Base-by-base conservation (phyloP, 2,113 vertebrate genomes). In the Poicephalus gulielmi region DNA sequence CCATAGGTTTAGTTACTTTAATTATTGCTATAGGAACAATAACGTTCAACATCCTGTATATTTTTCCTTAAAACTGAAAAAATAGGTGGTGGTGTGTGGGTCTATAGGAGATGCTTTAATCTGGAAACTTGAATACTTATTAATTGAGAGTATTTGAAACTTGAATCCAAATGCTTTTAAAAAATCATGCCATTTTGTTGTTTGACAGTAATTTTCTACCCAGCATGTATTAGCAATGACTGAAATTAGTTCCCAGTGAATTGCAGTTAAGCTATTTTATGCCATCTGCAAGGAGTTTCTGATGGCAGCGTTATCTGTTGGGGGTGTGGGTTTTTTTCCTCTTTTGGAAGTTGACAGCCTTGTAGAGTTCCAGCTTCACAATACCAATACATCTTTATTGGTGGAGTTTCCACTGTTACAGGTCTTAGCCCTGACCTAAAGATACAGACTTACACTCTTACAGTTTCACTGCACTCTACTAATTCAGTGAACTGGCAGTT, bases 191-290 rank as follows among this genome's bases (percentile, higher is more conserved):
- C 74, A 97, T 97, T 98, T 97, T 98, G 93, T 98, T 95, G 67
- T 97, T 98, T 98, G 97, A 98, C 97, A 98, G 97, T 97, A 98
- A 97, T 98, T 98, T 98, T 97, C 98, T 95, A 95, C 97, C 91
- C 96, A 98, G 97, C 97, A 82, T 97, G 98, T 96, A 97, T 95
- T 96, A 97, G 88, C 95, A 96, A 93, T 95, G 97, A 98, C 97
- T 98, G 96, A 98, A 98, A 98, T 98, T 98, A 98, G 95, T 97
- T 98, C 97, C 91, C 80, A 97, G 93, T 97, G 97, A 98, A 98
- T 98, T 96, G 96, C 78, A 97, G 94, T 96, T 98, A 97, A 98
- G 95, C 94, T 97, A 70, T 98, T 98, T 98, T 95, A 87, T 96
- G 92, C 92, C 87, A 96, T 98, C 96, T 97, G 96, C 46, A 92